Base-by-base conservation (phyloP, 1,140 invertebrate genomes). In the Eurosta solidaginis region DNA sequence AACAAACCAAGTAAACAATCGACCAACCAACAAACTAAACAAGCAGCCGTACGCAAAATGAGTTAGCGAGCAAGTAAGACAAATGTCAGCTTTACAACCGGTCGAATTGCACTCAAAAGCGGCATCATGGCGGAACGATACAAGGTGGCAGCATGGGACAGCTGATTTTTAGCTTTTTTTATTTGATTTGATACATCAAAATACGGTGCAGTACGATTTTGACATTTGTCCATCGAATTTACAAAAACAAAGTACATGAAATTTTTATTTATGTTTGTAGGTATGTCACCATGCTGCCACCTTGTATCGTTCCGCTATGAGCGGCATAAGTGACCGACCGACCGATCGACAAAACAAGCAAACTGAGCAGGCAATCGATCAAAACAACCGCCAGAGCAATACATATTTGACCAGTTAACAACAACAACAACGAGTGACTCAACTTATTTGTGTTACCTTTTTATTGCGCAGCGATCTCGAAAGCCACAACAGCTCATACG, bases 361-460 rank as follows among this genome's bases (percentile, higher is more conserved):
- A 20, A 4, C n/a, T 40, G 59, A 68, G 59, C 59, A 33, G n/a
- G 1, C 33, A 33, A 42, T 68, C 59, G n/a, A n/a, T n/a, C n/a
- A n/a, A 68, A 68, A 22, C n/a, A 9, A 68, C n/a, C 33, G 33
- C 33, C 59, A 7, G 59, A 68, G 59, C 59, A 68, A n/a, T n/a
- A n/a, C n/a, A n/a, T n/a, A n/a, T 68, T 68, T 68, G 59, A 40
- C 59, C 59, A n/a, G 27, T 20, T n/a, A 36, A 7, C 54, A 33
- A 14, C 33, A 36, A 7, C 54, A 33, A 14, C 17, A 29, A 20
- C n/a, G 33, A 40, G 17, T 68, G 33, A 40, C 33, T 68, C 59
- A 68, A 68, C 36, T 42, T n/a, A n/a, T n/a, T n/a, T n/a, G n/a
- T n/a, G 17, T 42, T 68, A 68, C 59, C 59, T 68, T 68, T 40